Base-by-base conservation (phyloP, 53 echinoderm and acorn worm genomes). In the Temnopleurus reevesii region DNA sequence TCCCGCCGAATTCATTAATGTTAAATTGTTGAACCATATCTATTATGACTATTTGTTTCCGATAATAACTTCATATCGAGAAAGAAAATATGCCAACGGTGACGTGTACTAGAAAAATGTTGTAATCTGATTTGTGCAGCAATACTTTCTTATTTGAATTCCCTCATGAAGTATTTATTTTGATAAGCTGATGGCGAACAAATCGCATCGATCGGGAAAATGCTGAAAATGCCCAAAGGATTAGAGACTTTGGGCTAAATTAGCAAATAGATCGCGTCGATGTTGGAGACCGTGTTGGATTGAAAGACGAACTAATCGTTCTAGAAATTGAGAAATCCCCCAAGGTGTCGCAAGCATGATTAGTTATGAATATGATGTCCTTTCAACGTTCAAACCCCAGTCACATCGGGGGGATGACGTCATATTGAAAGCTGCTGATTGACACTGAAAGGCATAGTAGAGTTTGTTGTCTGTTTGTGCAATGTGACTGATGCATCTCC, bases 361-460 rank as follows among this genome's bases (percentile, higher is more conserved):
- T 71, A 71, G 71, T 71, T 71, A 71, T 71, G 71, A 71, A 71
- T 71, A 71, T 41, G 71, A 41, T 71, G 71, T 71, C 71, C 71
- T 71, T 71, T 71, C 71, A n/a, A 65, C 15, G 41, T 71, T 38
- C n/a, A n/a, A n/a, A n/a, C n/a, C n/a, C n/a, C n/a, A n/a, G n/a
- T n/a, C n/a, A n/a, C n/a, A n/a, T n/a, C n/a, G n/a, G n/a, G n/a
- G n/a, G n/a, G n/a, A n/a, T n/a, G n/a, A n/a, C n/a, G n/a, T n/a
- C n/a, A n/a, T n/a, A n/a, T n/a, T n/a, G n/a, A n/a, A n/a, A n/a
- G n/a, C n/a, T n/a, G n/a, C n/a, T n/a, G n/a, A n/a, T n/a, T n/a
- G n/a, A n/a, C n/a, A n/a, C n/a, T n/a, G n/a, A n/a, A n/a, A n/a
- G n/a, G n/a, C n/a, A n/a, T n/a, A n/a, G n/a, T n/a, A n/a, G n/a